phyloP scores from a whole-genome alignment of 2,113 vertebrate species.

The Chamaea fasciata region DNA sequence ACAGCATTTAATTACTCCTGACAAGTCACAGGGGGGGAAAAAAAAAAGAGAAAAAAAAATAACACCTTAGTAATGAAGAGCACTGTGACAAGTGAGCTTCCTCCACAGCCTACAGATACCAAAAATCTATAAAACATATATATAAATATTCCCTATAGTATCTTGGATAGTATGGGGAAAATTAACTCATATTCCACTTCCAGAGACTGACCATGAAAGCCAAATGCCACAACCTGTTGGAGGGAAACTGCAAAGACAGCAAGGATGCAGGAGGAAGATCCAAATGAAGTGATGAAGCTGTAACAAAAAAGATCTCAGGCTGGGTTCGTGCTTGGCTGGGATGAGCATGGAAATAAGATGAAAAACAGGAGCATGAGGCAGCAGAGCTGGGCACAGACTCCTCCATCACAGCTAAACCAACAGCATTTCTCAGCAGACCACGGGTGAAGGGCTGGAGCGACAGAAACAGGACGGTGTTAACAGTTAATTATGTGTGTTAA shows the following conservation, averaged over 20 bases:
- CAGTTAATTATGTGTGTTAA: not conserved
- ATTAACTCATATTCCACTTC: not conserved
- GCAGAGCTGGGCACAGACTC: not conserved
- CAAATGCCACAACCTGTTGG: not conserved
- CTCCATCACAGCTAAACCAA: not conserved
- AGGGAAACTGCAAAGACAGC: not conserved
- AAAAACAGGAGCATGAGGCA: not conserved
- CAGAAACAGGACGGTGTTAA: not conserved
- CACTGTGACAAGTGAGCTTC: not conserved
- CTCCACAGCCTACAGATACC: not conserved
- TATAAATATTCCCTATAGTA: not conserved
- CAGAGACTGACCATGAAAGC: not conserved
- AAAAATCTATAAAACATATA: not conserved
- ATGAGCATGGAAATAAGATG: not conserved
- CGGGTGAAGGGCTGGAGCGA: not conserved
- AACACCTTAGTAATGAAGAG: not conserved
- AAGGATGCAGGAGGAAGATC: not conserved
- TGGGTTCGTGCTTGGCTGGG: not conserved
- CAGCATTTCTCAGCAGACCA: not conserved
- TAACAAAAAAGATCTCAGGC: not conserved
- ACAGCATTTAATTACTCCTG: not conserved
- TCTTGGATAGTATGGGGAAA: not conserved
- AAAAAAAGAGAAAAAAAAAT: not conserved
- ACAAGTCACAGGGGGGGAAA: not conserved
- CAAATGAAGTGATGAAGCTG: not conserved